Evolutionary conservation across 2,888 invertebrate genomes (phyloP).

Genomic region (Andrena haemorrhoa): DNA sequence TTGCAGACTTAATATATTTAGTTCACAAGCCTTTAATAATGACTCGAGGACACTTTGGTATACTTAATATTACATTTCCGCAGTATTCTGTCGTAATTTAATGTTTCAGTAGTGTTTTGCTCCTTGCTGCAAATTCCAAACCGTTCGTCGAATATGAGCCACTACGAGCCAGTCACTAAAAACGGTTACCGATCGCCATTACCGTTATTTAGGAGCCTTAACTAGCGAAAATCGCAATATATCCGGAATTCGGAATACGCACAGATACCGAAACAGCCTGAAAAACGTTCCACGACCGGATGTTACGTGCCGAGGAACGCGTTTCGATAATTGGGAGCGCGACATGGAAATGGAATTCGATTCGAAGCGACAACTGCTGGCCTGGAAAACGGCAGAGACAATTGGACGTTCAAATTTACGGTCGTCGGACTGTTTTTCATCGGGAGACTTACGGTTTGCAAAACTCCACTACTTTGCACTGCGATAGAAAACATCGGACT

Average conservation of each 20-base stretch:
- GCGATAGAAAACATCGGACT: background rate
- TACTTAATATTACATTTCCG: too few relatives aligned
- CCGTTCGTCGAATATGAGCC: too few relatives aligned
- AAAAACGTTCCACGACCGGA: conserved; percentile 27
- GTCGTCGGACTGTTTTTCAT: background rate
- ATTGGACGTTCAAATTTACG: conserved; percentile 13
- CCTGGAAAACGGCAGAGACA: background rate
- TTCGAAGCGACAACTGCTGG: conserved; percentile 26
- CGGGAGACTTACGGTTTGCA: background rate
- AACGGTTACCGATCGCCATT: conserved; percentile 24
- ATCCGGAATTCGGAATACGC: conserved; percentile 17
- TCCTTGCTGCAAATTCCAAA: too few relatives aligned
- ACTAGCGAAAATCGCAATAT: conserved; percentile 44
- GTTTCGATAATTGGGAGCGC: conserved; percentile 42
- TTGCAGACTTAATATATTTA: too few relatives aligned
- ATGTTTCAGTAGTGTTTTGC: too few relatives aligned
- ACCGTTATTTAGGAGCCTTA: conserved; percentile 41
- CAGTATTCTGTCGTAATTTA: too few relatives aligned
- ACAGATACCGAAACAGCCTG: background rate
- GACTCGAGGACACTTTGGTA: too few relatives aligned
- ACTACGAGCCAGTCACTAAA: conserved; percentile 11
- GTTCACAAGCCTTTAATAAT: too few relatives aligned
- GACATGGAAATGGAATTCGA: conserved; percentile 10
- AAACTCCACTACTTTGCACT: background rate
- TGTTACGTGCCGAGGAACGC: conserved; percentile 12